phyloP scores from a whole-genome alignment of 2,888 invertebrate species.

The Caenorhabditis sulstoni region DNA sequence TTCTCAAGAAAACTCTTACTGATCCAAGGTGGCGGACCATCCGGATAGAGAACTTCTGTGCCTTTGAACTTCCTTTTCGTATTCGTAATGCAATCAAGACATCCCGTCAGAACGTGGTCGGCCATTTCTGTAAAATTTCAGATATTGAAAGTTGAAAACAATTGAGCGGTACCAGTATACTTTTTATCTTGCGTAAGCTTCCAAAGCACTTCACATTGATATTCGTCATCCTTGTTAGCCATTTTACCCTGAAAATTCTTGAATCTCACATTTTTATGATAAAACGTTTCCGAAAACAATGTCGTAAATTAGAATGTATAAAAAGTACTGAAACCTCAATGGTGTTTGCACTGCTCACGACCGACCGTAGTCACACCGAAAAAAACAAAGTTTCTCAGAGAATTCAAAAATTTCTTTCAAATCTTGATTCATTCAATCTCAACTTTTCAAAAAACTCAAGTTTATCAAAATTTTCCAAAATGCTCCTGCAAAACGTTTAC shows the following conservation, averaged over 20 bases:
- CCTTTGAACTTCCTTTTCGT: constrained; percentile 32
- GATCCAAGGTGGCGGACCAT: constrained; percentile 50
- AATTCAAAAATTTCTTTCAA: no score
- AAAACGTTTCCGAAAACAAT: no score
- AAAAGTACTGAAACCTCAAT: no score
- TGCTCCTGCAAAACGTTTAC: no score
- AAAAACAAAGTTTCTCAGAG: no score
- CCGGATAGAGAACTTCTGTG: constrained; percentile 44
- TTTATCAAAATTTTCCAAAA: no score
- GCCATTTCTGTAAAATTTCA: constrained; percentile 35
- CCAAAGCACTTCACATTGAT: constrained; percentile 27
- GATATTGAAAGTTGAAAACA: background rate
- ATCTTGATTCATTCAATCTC: no score
- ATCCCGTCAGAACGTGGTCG: constrained; percentile 36
- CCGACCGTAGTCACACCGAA: no score
- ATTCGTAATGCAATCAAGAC: constrained; percentile 40
- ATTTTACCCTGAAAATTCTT: constrained; percentile 1
- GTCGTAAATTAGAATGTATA: no score
- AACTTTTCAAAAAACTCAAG: no score
- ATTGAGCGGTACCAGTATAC: constrained; percentile 21
- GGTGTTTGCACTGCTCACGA: no score
- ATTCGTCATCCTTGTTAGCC: constrained; percentile 16
- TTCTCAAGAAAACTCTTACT: constrained; percentile 29
- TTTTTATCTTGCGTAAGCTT: constrained; percentile 33
- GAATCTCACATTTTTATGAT: no score